Evolutionary conservation across 2,113 vertebrate species (phyloP), one percentile per base, ranked within the genome.

Genomic region (Chionomys nivalis): DNA sequence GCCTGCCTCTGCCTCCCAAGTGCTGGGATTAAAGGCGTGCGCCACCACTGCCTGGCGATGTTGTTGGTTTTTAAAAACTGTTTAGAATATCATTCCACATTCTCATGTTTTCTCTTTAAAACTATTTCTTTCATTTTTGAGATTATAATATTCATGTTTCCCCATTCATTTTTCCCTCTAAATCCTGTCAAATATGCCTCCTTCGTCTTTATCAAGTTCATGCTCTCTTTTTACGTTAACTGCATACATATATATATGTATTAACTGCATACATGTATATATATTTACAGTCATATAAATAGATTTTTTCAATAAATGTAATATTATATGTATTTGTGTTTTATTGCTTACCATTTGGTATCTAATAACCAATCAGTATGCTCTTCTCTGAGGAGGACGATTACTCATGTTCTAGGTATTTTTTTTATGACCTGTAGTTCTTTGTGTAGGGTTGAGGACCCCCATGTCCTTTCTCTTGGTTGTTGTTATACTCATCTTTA

Each of bases 71-170:
- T 93, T 77, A 55, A 55, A 55, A 55, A 55, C 52, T 16, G 52
- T 55, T 55, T 55, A 55, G 52, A 55, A 55, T 55, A 16, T 55
- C 14, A 16, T 55, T 55, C 52, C 52, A 94, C 81, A 96, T 97
- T 98, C 96, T 98, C 98, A 96, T 98, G 97, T 92, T 89, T 19
- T 52, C 7, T 78, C 33, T 52, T 49, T 33, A 21, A 78, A 10
- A 17, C 24, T 49, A 44, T 77, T 47, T 77, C 75, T 33, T 78
- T 78, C 12, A 49, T 33, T 33, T 33, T 78, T 52, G 28, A 78
- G 28, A 33, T 78, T 78, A 52, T 78, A 52, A 33, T 10, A 78
- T 21, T 52, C 23, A 96, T 97, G 14, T 39, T 96, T 86, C 85
- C 2, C 88, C 91, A 33, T 77, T 44, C 9, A 21, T 79, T 55